Percentiles rank a stretch among this genome's conserved stretches.
These are phyloP conservation scores for Scaptomyza montana DNA, from an alignment of 1,140 invertebrate species.

Conservation along the genomic window DNA sequence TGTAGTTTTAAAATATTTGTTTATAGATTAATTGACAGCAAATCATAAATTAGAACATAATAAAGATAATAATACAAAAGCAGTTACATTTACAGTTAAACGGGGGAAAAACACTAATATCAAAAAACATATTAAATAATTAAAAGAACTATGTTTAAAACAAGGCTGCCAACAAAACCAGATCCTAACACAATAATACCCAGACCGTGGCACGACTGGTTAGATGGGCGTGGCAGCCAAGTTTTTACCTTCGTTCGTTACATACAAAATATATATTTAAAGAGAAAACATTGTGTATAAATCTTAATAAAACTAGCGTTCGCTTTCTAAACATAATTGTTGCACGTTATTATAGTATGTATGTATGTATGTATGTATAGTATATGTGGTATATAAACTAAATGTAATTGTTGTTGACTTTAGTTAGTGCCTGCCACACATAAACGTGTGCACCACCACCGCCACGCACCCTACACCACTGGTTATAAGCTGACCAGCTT, in stretches of 20 bases:
- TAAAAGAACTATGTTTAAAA: neutral
- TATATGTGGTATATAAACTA: slow-evolving; percentile 44
- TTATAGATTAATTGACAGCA: slow-evolving; percentile 38
- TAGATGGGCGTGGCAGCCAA: slow-evolving; percentile 8
- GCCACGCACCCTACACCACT: slow-evolving; percentile 67
- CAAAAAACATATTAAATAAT: slow-evolving; percentile 27
- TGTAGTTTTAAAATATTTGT: slow-evolving; percentile 1
- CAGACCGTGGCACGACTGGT: slow-evolving; percentile 24
- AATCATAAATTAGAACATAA: slow-evolving; percentile 79
- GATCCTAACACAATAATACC: too few relatives aligned
- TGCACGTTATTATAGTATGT: neutral
- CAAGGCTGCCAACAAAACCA: neutral
- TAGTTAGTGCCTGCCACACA: slow-evolving; percentile 34
- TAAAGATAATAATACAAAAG: slow-evolving; percentile 81
- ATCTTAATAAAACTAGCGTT: slow-evolving; percentile 16
- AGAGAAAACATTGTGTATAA: slow-evolving; percentile 34
- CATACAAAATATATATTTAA: neutral
- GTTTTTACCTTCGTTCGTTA: slow-evolving; percentile 3
- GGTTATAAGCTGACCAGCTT: slow-evolving; percentile 91
- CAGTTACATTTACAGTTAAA: slow-evolving; percentile 58
- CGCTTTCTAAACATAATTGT: slow-evolving; percentile 9
- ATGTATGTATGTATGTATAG: slow-evolving; percentile 35
- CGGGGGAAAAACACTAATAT: slow-evolving; percentile 36
- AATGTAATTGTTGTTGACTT: slow-evolving; percentile 68
- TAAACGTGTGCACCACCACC: slow-evolving; percentile 1